Evolutionary conservation across 2,113 vertebrate species (phyloP).

Genomic region (Tympanuchus pallidicinctus): DNA sequence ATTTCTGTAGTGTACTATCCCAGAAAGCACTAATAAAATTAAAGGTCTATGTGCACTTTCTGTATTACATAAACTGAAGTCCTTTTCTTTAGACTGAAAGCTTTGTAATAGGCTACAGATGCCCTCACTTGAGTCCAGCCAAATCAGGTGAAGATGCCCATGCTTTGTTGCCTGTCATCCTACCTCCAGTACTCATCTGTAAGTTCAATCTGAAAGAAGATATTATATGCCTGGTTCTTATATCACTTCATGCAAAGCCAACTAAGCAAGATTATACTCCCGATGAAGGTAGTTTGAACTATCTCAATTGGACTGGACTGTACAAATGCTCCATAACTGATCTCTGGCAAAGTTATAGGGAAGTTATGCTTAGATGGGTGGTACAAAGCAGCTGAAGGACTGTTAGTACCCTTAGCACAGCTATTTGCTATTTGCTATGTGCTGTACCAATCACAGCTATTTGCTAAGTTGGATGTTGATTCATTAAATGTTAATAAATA

Average conservation of each 20-base stretch:
- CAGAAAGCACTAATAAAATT: not conserved
- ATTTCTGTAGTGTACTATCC: not conserved
- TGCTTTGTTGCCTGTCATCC: not conserved
- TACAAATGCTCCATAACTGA: not conserved
- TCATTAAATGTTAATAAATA: not conserved
- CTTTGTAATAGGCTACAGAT: not conserved
- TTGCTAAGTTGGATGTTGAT: not conserved
- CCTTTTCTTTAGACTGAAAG: not conserved
- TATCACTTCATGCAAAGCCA: not conserved
- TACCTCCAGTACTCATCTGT: not conserved
- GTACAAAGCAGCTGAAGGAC: not conserved
- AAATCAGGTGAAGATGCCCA: not conserved
- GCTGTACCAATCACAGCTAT: not conserved
- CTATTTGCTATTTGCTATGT: not conserved
- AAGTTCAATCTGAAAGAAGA: not conserved
- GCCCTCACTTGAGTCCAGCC: not conserved
- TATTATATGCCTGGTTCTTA: not conserved
- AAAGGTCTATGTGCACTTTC: accelerated
- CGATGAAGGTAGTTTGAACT: not conserved
- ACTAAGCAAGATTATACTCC: not conserved
- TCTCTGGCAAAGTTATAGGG: not conserved
- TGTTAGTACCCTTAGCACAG: not conserved
- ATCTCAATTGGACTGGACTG: not conserved
- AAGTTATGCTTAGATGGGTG: not conserved
- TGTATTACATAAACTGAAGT: not conserved